phyloP scores from a whole-genome alignment of 2,797 vertebrate genomes.

The Coendou prehensilis region DNA sequence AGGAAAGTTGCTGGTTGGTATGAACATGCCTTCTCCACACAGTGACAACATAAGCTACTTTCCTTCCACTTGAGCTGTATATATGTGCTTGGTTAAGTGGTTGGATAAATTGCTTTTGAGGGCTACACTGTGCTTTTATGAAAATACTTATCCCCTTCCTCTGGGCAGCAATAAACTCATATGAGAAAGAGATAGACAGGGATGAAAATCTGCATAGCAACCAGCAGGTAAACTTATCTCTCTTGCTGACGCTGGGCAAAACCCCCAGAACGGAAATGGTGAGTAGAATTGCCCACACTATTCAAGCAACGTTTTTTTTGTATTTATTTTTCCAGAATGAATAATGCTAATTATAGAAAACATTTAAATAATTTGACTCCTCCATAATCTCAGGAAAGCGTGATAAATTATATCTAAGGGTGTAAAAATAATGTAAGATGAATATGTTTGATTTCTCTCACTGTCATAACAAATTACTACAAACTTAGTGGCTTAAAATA shows the following conservation, averaged over 20 bases:
- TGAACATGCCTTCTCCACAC: neutral
- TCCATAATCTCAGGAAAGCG: neutral
- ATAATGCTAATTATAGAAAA: conserved; percentile 2
- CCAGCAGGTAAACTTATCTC: rapidly evolving
- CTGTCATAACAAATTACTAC: neutral
- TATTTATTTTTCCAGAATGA: neutral
- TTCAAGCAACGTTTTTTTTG: neutral
- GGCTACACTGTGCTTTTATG: neutral
- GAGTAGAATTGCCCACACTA: neutral
- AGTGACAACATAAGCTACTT: neutral
- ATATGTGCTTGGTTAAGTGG: neutral
- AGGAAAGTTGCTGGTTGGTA: neutral
- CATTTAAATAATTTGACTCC: neutral
- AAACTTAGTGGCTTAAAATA: neutral
- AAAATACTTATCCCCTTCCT: neutral
- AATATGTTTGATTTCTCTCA: neutral
- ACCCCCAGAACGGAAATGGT: neutral
- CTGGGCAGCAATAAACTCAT: neutral
- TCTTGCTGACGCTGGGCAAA: neutral
- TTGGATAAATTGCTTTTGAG: neutral
- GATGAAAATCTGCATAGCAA: neutral
- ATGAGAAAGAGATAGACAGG: neutral
- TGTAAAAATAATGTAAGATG: neutral
- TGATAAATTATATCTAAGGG: neutral
- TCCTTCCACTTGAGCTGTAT: neutral